These are phyloP conservation scores for Fragum whitleyi DNA, from an alignment of 2,888 invertebrate genomes.

Conservation along the genomic window DNA sequence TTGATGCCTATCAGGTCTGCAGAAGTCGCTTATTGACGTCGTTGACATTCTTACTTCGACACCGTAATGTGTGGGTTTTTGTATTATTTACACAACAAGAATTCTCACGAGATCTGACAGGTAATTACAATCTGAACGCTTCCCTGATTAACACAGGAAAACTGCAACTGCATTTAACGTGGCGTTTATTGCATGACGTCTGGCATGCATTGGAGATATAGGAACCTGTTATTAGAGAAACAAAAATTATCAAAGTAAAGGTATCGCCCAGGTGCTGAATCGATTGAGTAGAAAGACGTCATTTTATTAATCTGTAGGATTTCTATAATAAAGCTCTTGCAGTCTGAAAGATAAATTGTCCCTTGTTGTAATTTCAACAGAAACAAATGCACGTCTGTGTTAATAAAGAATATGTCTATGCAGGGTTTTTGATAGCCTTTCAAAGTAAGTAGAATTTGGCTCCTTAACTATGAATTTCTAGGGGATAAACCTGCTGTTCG, in stretches of 20 bases:
- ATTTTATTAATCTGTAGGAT: too few species aligned
- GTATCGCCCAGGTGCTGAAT: too few species aligned
- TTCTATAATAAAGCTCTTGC: too few species aligned
- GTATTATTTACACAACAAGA: slow-evolving; percentile 20
- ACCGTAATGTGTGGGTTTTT: slow-evolving; percentile 20
- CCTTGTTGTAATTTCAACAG: too few species aligned
- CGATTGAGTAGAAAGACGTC: too few species aligned
- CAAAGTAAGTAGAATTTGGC: too few species aligned
- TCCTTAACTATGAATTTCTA: too few species aligned
- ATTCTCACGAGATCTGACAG: slow-evolving; percentile 11
- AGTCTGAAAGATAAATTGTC: too few species aligned
- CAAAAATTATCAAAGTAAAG: background rate
- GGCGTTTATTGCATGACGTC: slow-evolving; percentile 6
- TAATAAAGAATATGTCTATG: too few species aligned
- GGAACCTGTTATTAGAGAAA: background rate
- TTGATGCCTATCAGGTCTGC: slow-evolving; percentile 1
- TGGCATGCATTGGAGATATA: background rate
- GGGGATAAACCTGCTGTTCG: too few species aligned
- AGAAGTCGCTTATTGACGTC: background rate
- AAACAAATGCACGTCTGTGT: too few species aligned
- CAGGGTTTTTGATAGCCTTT: too few species aligned
- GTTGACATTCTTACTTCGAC: slow-evolving; percentile 20
- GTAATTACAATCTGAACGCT: slow-evolving; percentile 11
- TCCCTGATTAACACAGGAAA: background rate
- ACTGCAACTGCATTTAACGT: background rate